Conservation (phyloP, 2,888 invertebrate genomes). For the Nephrotoma flavescens region DNA sequence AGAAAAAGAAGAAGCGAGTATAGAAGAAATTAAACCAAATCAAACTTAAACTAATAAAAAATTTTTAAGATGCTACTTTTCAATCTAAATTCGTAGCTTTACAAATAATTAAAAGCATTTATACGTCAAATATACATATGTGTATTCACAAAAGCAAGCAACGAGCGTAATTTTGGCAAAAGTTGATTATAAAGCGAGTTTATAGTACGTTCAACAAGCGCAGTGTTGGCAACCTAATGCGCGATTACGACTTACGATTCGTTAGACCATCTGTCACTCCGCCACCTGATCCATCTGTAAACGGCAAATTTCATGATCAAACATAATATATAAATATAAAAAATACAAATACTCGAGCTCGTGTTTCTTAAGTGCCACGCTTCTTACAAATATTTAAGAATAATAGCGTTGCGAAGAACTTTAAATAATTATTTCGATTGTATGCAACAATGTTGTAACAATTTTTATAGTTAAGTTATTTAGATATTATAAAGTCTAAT, state of each 20-base stretch:
- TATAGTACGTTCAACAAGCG: neutral
- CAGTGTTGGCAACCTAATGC: neutral
- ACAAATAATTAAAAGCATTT: neutral
- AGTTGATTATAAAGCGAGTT: neutral
- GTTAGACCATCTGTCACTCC: neutral
- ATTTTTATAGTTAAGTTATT: too few species aligned
- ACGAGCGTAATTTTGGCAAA: neutral
- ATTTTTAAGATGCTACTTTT: neutral
- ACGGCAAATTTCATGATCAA: neutral
- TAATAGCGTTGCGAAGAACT: neutral
- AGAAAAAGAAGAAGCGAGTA: neutral
- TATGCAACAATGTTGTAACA: too few species aligned
- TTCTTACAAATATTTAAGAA: neutral
- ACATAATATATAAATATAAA: neutral
- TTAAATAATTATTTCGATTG: neutral
- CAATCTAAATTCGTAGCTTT: neutral
- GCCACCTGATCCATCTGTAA: neutral
- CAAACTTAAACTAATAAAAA: neutral
- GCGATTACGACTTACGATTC: neutral
- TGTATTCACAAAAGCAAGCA: neutral
- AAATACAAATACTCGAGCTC: neutral
- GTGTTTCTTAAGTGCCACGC: neutral
- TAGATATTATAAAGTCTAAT: neutral
- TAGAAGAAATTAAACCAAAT: neutral
- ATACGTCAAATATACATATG: neutral